phyloP scores from a whole-genome alignment of 92 coral and sea anemone species.

The Palythoa grandis region DNA sequence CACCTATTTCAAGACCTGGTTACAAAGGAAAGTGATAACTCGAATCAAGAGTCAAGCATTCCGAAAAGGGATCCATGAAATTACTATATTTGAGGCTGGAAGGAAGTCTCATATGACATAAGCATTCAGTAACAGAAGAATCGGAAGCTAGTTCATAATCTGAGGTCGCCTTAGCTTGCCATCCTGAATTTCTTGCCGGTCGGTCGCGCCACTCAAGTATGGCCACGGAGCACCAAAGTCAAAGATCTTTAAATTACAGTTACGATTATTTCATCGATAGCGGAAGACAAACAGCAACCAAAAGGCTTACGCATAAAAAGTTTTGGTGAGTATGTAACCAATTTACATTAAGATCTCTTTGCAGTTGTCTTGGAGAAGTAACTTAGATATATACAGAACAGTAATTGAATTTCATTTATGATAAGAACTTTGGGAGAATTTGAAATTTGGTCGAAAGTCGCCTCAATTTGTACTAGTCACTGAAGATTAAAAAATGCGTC shows the following conservation, averaged over 20 bases:
- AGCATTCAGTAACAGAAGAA: neutral
- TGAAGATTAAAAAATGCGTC: no score
- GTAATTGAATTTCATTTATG: no score
- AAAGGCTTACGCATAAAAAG: conserved; percentile 80
- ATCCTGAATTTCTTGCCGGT: neutral
- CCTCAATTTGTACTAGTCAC: no score
- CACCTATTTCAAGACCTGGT: conserved; percentile 19
- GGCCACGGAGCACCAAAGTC: conserved; percentile 8
- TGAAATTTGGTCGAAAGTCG: no score
- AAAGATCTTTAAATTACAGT: conserved; percentile 62
- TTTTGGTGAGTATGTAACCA: conserved; percentile 67
- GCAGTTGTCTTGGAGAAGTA: no score
- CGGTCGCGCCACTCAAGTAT: neutral
- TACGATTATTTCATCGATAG: conserved; percentile 79
- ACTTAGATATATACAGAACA: no score
- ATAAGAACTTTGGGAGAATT: no score
- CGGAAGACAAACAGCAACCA: conserved; percentile 80
- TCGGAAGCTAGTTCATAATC: neutral
- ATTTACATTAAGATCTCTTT: no score
- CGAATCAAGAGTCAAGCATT: neutral
- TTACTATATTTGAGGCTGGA: no score
- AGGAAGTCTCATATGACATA: neutral
- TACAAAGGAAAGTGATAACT: neutral
- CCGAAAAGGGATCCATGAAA: no score
- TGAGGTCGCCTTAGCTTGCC: neutral